These are phyloP conservation scores for Sebastes aleutianus DNA, from an alignment of 2,797 vertebrate genomes.

Conservation along the genomic window DNA sequence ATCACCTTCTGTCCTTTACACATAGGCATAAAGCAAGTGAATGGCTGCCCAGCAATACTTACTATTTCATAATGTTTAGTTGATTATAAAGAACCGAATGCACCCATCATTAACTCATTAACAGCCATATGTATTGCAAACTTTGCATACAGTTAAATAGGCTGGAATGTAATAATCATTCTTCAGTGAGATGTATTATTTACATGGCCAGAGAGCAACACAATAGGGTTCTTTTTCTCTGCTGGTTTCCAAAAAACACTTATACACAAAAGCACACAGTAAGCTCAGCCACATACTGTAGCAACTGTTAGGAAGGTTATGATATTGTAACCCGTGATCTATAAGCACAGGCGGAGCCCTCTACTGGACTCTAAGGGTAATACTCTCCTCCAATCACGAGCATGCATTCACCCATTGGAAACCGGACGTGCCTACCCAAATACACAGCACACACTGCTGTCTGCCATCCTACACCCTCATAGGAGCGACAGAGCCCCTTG, in stretches of 20 bases:
- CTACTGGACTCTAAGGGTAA: too few relatives aligned
- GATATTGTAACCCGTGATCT: too few relatives aligned
- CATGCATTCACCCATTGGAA: too few relatives aligned
- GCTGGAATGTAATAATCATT: constrained; percentile 20
- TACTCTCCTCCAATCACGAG: too few relatives aligned
- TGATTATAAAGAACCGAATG: not conserved
- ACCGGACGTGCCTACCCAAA: too few relatives aligned
- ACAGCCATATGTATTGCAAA: constrained; percentile 10
- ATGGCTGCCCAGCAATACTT: not conserved
- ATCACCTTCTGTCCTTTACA: not conserved
- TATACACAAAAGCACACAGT: not conserved
- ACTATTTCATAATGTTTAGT: not conserved
- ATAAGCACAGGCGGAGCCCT: too few relatives aligned
- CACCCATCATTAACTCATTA: constrained; percentile 11
- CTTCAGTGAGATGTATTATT: constrained; percentile 26
- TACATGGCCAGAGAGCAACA: constrained; percentile 5
- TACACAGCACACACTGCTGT: too few relatives aligned
- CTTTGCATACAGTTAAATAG: constrained; percentile 14
- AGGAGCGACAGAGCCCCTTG: too few relatives aligned
- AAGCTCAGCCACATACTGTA: not conserved
- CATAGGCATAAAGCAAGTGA: not conserved
- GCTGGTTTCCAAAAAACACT: not conserved
- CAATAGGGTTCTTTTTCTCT: not conserved
- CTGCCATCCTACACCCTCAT: too few relatives aligned
- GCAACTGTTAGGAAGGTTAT: too few relatives aligned